Evolutionary conservation across 2,888 invertebrate genomes (phyloP).

Genomic region (Chironomus riparius): DNA sequence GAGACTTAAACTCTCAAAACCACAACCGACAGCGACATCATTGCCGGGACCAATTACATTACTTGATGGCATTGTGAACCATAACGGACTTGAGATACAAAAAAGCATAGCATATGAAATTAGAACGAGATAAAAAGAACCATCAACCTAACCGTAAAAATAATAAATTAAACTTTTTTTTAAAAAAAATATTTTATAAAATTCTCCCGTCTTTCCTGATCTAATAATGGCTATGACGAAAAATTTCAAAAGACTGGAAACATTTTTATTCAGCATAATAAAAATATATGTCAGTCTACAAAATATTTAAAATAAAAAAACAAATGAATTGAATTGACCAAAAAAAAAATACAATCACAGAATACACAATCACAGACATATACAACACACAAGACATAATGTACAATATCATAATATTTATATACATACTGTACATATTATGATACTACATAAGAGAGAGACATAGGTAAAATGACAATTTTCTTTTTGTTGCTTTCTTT

Average conservation of each 20-base stretch:
- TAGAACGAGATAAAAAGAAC: not conserved
- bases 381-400: no score
- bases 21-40: not conserved
- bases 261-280: not conserved
- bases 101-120: slow-evolving; percentile 14
- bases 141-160: not conserved
- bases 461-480: no score
- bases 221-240: not conserved
- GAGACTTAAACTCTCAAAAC: slow-evolving; percentile 27
- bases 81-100: slow-evolving; percentile 6
- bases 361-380: no score
- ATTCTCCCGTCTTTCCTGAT: not conserved
- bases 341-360: no score
- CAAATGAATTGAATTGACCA: no score
- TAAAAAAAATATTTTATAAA: not conserved
- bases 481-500: no score
- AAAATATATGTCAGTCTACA: not conserved
- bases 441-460: no score
- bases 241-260: not conserved
- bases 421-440: no score
- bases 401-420: no score
- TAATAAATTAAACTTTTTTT: not conserved
- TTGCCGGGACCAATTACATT: not conserved
- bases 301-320: no score
- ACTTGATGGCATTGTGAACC: not conserved